Base-by-base conservation (phyloP, 2,113 vertebrate species). In the Chelonoidis abingdonii region DNA sequence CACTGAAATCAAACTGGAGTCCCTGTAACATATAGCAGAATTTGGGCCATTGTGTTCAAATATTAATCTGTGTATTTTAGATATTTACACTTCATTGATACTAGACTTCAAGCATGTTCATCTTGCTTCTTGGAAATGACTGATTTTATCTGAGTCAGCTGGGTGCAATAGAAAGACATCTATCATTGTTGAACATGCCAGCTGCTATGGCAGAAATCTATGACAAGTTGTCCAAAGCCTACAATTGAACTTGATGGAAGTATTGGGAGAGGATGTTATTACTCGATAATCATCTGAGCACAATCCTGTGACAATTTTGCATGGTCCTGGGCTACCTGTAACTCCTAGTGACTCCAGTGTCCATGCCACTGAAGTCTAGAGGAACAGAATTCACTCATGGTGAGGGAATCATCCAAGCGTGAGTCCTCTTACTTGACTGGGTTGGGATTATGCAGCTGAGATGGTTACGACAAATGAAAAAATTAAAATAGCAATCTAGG, bases 101-200 rank as follows among this genome's bases (percentile, higher is more conserved):
- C 6, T 44, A 78, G 24, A 47, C 41, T 27, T 12, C 75, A 84
- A 35, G 76, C 29, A 11, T 0, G 0, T 89, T 89, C 62, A 54
- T 93, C 69, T 88, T 38, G 35, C 52, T 94, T 54, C 72, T 94
- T 94, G 49, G 10, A 94, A 90, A 96, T 87, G 89, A 53, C 47
- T 25, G 75, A 82, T 87, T 17, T 84, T 90, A 86, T 38, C 35
- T 25, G 75, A 80, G 44, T 24, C 57, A 80, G 57, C 17, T 92
- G 95, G 81, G 59, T 56, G 79, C 53, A 91, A 84, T 17, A 92
- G 80, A 89, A 82, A 89, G 76, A 89, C 35, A 47, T 95, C 93
- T 94, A 91, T 89, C 76, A 41, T 86, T 84, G 84, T 92, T 87
- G 41, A 78, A 47, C 6, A 8, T 78, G 41, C 22, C 12, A 25